A percentile compares a stretch with the other conserved stretches of the same genome.
phyloP scores from a whole-genome alignment of 2,888 invertebrate genomes.

The Acheta domesticus region DNA sequence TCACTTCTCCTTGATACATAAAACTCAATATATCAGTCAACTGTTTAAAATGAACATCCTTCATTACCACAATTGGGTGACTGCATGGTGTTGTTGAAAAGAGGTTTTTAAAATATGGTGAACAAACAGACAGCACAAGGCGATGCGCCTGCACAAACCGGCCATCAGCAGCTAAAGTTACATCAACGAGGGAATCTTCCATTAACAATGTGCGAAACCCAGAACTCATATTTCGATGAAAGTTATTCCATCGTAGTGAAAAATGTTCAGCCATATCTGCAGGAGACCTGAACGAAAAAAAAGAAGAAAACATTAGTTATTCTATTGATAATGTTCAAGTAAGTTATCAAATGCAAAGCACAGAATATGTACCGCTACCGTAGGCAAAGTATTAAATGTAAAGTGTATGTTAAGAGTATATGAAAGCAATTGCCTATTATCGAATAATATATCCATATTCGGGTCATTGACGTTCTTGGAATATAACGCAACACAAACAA shows the following conservation, averaged over 20 bases:
- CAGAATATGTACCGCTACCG: too few species aligned
- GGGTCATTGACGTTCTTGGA: too few species aligned
- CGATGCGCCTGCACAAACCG: constrained; percentile 43
- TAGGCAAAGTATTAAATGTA: too few species aligned
- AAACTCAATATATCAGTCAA: constrained; percentile 38
- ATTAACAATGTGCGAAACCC: constrained; percentile 42
- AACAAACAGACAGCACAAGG: constrained; percentile 43
- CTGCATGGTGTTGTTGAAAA: constrained; percentile 39
- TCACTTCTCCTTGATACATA: constrained; percentile 40
- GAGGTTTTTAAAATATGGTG: constrained; percentile 42
- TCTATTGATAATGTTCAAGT: too few species aligned
- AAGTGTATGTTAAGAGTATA: too few species aligned
- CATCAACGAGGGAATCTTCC: constrained; percentile 42
- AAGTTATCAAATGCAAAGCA: too few species aligned
- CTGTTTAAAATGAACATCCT: constrained; percentile 38
- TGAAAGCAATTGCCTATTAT: too few species aligned
- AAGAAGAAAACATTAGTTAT: too few species aligned
- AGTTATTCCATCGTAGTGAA: constrained; percentile 44
- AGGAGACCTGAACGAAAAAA: background rate
- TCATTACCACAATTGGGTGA: constrained; percentile 39
- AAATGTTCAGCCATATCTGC: constrained; percentile 29
- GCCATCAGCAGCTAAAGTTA: constrained; percentile 43
- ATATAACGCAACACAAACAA: too few species aligned
- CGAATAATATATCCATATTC: too few species aligned
- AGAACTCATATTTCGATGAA: constrained; percentile 42